These are phyloP conservation scores for Pempheris klunzingeri DNA, from an alignment of 2,797 vertebrate species.

Conservation along the genomic window DNA sequence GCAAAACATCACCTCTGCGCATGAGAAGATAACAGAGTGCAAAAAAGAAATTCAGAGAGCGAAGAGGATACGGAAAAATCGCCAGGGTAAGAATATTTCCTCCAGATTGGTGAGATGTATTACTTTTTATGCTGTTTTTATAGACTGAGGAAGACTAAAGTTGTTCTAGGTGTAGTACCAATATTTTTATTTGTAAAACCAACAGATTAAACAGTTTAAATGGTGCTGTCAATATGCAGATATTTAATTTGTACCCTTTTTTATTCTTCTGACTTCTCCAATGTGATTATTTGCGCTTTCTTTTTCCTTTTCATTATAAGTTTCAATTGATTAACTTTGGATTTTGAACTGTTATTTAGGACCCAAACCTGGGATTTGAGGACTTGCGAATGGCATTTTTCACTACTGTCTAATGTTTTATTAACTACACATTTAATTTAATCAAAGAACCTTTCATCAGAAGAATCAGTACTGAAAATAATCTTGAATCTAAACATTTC, in stretches of 20 bases:
- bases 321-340: no score
- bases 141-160: neutral
- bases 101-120: no score
- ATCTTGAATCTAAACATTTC: neutral
- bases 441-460: neutral
- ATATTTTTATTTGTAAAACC: neutral
- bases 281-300: no score
- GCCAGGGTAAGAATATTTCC: conserved; percentile 94
- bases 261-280: no score
- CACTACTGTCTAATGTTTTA: neutral
- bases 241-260: no score
- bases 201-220: neutral
- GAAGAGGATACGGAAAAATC: conserved; percentile 98
- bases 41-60: conserved; percentile 99
- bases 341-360: no score
- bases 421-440: neutral
- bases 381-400: neutral
- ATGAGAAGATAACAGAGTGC: conserved; percentile 97
- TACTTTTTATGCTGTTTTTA: no score
- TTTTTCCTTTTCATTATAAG: no score
- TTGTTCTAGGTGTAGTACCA: neutral
- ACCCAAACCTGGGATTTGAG: neutral
- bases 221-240: no score
- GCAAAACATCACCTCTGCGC: conserved; percentile 94
- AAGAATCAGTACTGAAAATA: neutral